These are phyloP conservation scores for Papilio protenor DNA, from an alignment of 2,888 invertebrate species.

Conservation along the genomic window DNA sequence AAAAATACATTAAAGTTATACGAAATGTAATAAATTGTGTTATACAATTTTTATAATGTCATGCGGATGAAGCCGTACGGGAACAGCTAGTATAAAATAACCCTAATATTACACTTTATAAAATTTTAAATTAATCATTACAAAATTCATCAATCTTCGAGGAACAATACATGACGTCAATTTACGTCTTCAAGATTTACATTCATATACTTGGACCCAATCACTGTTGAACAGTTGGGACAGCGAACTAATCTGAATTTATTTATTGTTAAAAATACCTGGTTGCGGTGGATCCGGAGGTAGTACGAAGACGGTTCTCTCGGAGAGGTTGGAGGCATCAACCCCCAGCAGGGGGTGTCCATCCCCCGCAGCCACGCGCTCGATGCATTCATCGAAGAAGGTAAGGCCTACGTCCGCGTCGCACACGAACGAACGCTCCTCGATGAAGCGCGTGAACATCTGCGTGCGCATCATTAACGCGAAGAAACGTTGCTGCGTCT, in stretches of 20 bases:
- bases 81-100: too few species aligned
- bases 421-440: slow-evolving; percentile 99
- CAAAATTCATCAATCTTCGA: too few species aligned
- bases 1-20: too few species aligned
- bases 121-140: too few species aligned
- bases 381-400: slow-evolving; percentile 97
- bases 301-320: slow-evolving; percentile 96
- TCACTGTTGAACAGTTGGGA: too few species aligned
- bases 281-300: slow-evolving; percentile 91
- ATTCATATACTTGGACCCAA: too few species aligned
- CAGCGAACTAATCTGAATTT: background rate
- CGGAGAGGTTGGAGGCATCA: slow-evolving; percentile 91
- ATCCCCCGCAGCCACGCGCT: slow-evolving; percentile 83
- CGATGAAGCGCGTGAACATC: slow-evolving; percentile 99
- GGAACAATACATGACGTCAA: too few species aligned
- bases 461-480: slow-evolving; percentile 95
- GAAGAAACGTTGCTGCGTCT: slow-evolving; percentile 94
- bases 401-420: slow-evolving; percentile 97
- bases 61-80: too few species aligned
- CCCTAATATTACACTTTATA: too few species aligned
- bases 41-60: too few species aligned
- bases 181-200: too few species aligned
- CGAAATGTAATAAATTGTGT: too few species aligned
- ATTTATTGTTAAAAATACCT: slow-evolving; percentile 54
- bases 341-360: slow-evolving; percentile 89